Conservation (phyloP, 2,113 vertebrate genomes). For the Progne subis region DNA sequence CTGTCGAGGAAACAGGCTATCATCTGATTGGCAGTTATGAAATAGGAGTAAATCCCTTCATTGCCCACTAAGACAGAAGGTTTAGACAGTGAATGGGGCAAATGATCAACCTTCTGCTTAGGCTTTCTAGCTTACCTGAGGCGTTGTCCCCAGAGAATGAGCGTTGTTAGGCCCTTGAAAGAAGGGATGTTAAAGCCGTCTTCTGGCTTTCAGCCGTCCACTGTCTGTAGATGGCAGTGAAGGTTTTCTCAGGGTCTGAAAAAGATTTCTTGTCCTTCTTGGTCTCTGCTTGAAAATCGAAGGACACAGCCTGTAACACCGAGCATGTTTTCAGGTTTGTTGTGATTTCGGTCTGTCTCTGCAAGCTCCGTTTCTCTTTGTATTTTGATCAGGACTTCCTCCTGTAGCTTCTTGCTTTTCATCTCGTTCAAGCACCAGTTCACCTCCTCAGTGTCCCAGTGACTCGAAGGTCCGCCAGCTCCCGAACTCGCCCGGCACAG, state of each 20-base stretch:
- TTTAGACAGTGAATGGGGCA: background rate
- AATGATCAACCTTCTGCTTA: background rate
- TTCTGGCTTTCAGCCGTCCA: background rate
- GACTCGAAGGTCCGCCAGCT: no score
- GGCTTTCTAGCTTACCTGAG: background rate
- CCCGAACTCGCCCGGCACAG: no score
- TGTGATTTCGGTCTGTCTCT: background rate
- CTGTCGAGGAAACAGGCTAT: background rate
- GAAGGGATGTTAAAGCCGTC: background rate
- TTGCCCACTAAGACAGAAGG: background rate
- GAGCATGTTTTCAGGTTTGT: background rate
- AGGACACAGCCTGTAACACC: background rate
- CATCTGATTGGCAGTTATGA: background rate
- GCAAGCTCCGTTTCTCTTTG: background rate
- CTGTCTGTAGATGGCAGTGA: background rate
- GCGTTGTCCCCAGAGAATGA: background rate
- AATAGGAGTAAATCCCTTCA: background rate
- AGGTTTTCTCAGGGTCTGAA: background rate
- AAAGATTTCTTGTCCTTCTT: background rate
- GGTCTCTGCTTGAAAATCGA: background rate
- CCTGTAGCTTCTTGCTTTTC: background rate
- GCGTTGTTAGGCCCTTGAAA: background rate
- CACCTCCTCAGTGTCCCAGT: no score
- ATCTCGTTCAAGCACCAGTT: no score
- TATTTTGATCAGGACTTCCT: background rate